Base-by-base conservation (phyloP, 1,140 invertebrate genomes). In the Linepithema humile region DNA sequence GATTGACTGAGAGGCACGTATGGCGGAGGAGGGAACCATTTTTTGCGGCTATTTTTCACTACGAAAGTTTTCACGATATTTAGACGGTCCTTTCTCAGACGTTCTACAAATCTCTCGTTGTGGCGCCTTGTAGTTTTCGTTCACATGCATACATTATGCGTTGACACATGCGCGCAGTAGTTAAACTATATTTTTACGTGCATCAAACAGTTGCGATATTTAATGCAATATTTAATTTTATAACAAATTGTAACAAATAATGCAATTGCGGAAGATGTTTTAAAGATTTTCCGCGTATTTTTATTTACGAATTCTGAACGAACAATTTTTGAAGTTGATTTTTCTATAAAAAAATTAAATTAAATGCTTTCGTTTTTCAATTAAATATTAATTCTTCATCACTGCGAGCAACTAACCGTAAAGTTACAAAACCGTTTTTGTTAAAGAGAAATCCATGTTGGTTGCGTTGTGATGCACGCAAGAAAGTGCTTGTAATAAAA, bases 11-110 rank as follows among this genome's bases (percentile, higher is more conserved):
- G 10, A 35, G n/a, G 45, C 23, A 69, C 20, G 35, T 20, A 29
- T 29, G 64, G 43, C 75, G 12, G 50, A 9, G 23, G 12, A 12
- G 23, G n/a, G 50, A 26, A 80, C 55, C 20, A 38, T 29, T 55
- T 62, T 78, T 77, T 80, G 55, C 48, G 48, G n/a, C 2, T 23
- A 20, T 55, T 80, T 69, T 80, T 29, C 17, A 20, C 35, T 80
- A 26, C 4, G 20, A 3, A 0, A 53, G 9, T 53, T 65, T 40
- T 12, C 20, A 65, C 59, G 38, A 38, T 15, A 50, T 77, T 77
- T 26, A 4, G n/a, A n/a, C 12, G 12, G 15, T 9, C 17, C 23
- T 45, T 20, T 5, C 38, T 38, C 20, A 32, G 20, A n/a, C 43
- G 9, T 2, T 32, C 45, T 35, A 12, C 53, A 77, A 38, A 77